Evolutionary conservation across 2,113 vertebrate species (phyloP).

Genomic region (Platysteira castanea): DNA sequence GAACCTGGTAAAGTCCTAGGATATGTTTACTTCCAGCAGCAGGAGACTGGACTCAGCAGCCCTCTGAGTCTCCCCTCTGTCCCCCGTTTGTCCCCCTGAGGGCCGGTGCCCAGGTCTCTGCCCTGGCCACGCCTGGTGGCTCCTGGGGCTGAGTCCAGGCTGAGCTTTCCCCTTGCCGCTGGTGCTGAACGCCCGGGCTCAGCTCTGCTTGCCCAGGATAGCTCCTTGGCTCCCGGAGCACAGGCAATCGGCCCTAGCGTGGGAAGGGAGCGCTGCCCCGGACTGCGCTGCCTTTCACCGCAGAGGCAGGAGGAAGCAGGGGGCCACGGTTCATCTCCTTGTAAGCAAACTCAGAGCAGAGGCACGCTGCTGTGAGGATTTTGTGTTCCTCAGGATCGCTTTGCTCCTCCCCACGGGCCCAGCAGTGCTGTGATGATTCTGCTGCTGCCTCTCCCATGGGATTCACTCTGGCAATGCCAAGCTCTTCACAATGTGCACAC

Average conservation of each 20-base stretch:
- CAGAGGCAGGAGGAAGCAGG: neutral
- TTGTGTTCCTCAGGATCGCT: neutral
- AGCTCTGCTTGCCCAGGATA: neutral
- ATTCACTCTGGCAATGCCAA: neutral
- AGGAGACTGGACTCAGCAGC: neutral
- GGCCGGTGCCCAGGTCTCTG: fast-evolving
- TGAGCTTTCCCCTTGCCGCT: neutral
- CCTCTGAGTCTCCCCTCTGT: too few relatives aligned
- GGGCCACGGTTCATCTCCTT: fast-evolving
- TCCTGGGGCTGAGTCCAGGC: neutral
- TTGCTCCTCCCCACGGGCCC: neutral
- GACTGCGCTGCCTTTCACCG: fast-evolving
- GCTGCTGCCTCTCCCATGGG: neutral
- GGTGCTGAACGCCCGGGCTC: neutral
- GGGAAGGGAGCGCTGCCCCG: neutral
- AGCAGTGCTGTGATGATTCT: neutral
- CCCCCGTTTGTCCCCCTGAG: fast-evolving
- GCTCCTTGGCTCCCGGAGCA: neutral
- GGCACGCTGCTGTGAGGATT: fast-evolving
- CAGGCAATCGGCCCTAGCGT: fast-evolving
- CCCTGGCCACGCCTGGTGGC: fast-evolving
- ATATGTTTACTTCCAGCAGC: neutral
- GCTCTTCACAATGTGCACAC: fast-evolving
- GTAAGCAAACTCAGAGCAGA: neutral
- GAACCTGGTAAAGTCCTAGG: neutral